phyloP scores from a whole-genome alignment of 2,113 vertebrate species.

The Oplegnathus fasciatus region DNA sequence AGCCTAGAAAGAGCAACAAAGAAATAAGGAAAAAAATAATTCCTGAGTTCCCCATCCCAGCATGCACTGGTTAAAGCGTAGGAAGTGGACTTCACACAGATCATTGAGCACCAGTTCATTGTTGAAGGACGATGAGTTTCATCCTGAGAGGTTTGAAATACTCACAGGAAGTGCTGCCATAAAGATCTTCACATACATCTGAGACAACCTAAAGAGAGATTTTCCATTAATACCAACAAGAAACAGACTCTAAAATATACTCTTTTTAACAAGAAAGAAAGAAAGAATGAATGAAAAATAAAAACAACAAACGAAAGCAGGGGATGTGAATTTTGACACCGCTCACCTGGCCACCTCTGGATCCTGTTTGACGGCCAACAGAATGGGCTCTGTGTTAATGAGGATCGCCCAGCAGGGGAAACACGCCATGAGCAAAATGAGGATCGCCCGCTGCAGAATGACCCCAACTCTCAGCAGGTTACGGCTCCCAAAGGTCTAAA shows the following conservation, averaged over 20 bases:
- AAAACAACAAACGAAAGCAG: not conserved
- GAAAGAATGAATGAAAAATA: not conserved
- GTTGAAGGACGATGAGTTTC: not conserved
- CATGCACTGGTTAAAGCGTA: not conserved
- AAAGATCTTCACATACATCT: slow-evolving; percentile 93
- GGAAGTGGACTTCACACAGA: not conserved
- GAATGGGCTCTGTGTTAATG: slow-evolving; percentile 90
- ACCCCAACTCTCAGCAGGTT: slow-evolving; percentile 90
- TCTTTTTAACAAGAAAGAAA: not conserved
- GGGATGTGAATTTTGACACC: not conserved
- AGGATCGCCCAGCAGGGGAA: slow-evolving; percentile 96
- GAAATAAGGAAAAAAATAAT: not conserved
- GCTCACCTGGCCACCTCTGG: slow-evolving; percentile 90
- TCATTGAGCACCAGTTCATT: too few relatives aligned
- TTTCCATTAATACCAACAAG: not conserved
- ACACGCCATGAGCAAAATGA: slow-evolving; percentile 91
- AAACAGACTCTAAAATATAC: not conserved
- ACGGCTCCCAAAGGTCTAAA: slow-evolving; percentile 88
- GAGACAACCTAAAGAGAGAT: slow-evolving; percentile 86
- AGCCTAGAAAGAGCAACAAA: slow-evolving; percentile 81
- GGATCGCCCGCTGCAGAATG: slow-evolving; percentile 88
- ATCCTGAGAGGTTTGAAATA: not conserved
- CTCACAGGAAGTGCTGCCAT: slow-evolving; percentile 94
- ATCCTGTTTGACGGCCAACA: slow-evolving; percentile 88
- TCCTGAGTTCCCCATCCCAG: not conserved